Conservation (phyloP, 2,888 invertebrate genomes). For the Drosophila longiperda region DNA sequence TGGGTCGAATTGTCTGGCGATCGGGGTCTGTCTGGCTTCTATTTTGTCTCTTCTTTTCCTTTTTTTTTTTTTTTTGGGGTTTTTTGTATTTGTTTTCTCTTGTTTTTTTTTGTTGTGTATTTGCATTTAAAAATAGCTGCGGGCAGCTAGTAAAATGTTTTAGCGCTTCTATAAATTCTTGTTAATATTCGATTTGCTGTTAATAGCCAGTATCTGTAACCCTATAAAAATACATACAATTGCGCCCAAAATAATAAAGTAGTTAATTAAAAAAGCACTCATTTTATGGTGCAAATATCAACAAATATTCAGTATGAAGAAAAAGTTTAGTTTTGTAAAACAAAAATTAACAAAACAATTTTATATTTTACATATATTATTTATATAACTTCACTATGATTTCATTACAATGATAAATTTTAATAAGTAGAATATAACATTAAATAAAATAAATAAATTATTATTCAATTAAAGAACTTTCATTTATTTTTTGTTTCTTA, state of each 20-base stretch:
- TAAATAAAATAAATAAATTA: neutral
- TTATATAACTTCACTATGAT: no score
- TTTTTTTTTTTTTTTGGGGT: constrained; percentile 8
- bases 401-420: neutral
- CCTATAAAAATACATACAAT: neutral
- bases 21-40: constrained; percentile 30
- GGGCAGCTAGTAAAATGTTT: constrained; percentile 54
- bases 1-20: constrained; percentile 58
- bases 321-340: neutral
- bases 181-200: constrained; percentile 23
- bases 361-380: neutral
- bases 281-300: neutral
- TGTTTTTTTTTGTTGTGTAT: constrained; percentile 43
- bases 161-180: constrained; percentile 62
- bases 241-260: neutral
- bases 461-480: no score
- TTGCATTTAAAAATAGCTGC: constrained; percentile 66
- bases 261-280: neutral
- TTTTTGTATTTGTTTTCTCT: constrained; percentile 10
- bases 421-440: neutral
- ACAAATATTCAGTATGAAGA: neutral
- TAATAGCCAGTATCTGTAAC: constrained; percentile 22
- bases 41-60: constrained; percentile 9
- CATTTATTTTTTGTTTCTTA: neutral
- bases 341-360: no score